Evolutionary conservation across 2,113 vertebrate species (phyloP).

Genomic region (Anguilla japonica): DNA sequence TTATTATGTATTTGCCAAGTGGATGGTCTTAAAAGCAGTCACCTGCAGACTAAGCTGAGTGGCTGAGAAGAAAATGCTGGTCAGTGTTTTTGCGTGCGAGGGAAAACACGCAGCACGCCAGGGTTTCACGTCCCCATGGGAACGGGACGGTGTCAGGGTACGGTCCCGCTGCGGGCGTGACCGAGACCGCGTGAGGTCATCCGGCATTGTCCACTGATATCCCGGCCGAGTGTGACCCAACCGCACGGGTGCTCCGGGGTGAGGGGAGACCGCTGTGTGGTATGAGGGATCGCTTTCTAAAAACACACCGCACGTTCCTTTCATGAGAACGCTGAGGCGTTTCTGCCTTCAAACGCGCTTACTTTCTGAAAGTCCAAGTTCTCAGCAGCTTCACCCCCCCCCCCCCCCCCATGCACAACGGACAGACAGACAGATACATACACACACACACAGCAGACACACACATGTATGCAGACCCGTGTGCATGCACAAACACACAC

Average conservation of each 20-base stretch:
- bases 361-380: background rate
- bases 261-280: background rate
- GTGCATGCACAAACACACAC: background rate
- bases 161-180: background rate
- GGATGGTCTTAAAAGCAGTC: background rate
- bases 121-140: background rate
- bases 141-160: background rate
- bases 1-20: background rate
- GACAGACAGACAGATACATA: background rate
- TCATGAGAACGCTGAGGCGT: background rate
- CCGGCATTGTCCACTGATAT: background rate
- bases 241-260: background rate
- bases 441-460: background rate
- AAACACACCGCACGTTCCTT: background rate
- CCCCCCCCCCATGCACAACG: background rate
- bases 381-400: background rate
- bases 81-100: background rate
- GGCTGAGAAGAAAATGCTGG: background rate
- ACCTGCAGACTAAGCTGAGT: background rate
- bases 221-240: background rate
- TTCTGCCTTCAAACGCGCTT: background rate
- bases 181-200: background rate
- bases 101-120: background rate
- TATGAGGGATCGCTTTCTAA: background rate
- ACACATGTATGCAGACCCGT: background rate